A percentile compares a stretch with the other conserved stretches of the same genome.
phyloP scores from a whole-genome alignment of 2,888 invertebrate genomes.

The Tipula lateralis region DNA sequence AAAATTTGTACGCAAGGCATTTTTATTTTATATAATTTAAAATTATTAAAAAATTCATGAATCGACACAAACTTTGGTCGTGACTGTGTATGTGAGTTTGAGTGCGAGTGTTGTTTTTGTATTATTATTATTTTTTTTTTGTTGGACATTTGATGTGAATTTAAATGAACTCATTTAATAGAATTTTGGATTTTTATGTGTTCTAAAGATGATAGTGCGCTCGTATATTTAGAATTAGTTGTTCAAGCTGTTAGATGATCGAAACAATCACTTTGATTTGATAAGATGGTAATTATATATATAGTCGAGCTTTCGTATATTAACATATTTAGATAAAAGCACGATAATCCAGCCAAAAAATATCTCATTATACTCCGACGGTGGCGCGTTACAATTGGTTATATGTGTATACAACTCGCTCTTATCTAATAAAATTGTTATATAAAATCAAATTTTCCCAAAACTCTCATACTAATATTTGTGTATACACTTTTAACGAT shows the following conservation, averaged over 20 bases:
- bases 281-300: neutral
- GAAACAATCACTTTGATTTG: neutral
- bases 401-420: neutral
- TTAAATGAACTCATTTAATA: constrained; percentile 28
- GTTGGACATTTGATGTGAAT: constrained; percentile 26
- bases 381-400: neutral
- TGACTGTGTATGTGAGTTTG: neutral
- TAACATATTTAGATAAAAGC: neutral
- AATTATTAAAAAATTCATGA: constrained; percentile 24
- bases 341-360: neutral
- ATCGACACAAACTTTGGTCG: neutral
- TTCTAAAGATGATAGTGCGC: neutral
- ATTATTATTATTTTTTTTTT: neutral
- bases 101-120: neutral
- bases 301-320: neutral
- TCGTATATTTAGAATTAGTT: neutral
- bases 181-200: neutral
- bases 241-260: neutral
- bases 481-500: neutral
- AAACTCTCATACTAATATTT: neutral
- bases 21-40: constrained; percentile 24
- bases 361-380: neutral
- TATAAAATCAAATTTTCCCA: neutral
- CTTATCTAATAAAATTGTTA: constrained; percentile 7
- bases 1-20: neutral